Conservation (phyloP, 2,888 invertebrate species). For the Apantesis nais region DNA sequence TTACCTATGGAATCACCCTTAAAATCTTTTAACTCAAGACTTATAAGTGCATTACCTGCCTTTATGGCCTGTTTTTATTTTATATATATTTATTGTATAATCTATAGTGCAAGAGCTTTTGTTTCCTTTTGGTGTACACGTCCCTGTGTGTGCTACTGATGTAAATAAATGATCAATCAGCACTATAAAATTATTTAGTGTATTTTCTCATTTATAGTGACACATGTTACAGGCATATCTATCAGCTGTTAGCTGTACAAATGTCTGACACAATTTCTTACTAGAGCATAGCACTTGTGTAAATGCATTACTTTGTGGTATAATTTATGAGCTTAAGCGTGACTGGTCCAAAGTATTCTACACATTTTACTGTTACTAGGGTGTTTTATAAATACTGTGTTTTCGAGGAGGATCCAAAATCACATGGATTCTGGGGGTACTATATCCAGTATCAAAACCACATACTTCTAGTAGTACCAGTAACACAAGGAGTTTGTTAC, state of each 20-base stretch:
- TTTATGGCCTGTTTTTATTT: too few relatives aligned
- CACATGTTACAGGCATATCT: neutral
- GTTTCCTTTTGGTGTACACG: neutral
- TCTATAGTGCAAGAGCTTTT: neutral
- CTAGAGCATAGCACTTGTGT: neutral
- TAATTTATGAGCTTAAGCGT: neutral
- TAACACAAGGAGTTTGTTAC: too few relatives aligned
- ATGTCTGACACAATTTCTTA: neutral
- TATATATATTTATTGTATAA: too few relatives aligned
- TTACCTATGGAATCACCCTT: too few relatives aligned
- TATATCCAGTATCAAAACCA: too few relatives aligned
- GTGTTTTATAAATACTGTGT: neutral
- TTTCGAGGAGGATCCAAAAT: too few relatives aligned
- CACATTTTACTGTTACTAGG: too few relatives aligned
- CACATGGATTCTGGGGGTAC: too few relatives aligned
- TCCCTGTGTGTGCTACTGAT: neutral
- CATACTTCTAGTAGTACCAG: too few relatives aligned
- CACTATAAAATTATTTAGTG: neutral
- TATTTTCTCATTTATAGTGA: neutral
- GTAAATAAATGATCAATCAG: neutral
- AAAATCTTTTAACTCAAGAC: too few relatives aligned
- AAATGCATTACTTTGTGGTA: conserved; percentile 1
- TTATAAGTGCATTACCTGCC: too few relatives aligned
- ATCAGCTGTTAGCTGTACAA: neutral
- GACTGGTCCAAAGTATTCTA: neutral